A percentile compares a stretch with the other conserved stretches of the same genome.
Evolutionary conservation across 2,113 vertebrate species (phyloP).

Genomic region (Saccopteryx leptura): DNA sequence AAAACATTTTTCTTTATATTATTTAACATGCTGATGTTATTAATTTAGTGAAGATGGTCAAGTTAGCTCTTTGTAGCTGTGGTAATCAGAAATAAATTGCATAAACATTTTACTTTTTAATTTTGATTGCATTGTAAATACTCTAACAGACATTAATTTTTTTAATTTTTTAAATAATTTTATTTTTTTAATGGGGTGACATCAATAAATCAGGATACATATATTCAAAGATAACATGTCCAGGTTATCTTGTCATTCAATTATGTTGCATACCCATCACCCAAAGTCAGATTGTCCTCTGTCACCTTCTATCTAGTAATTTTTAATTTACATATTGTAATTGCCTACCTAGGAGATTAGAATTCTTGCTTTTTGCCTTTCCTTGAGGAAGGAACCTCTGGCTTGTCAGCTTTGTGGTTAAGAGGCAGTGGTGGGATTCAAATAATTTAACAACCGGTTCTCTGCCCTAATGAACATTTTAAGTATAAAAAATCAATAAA

Average conservation of each 20-base stretch:
- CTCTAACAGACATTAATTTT: background rate
- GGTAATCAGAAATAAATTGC: background rate
- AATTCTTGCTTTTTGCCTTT: background rate
- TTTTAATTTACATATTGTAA: background rate
- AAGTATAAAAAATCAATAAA: too few species aligned
- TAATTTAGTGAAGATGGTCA: background rate
- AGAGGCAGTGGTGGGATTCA: too few species aligned
- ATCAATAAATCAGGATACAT: too few species aligned
- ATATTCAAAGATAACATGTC: too few species aligned
- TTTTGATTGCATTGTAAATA: conserved; percentile 29
- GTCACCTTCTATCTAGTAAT: too few species aligned
- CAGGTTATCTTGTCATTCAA: too few species aligned
- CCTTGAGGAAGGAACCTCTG: background rate
- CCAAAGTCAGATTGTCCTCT: too few species aligned
- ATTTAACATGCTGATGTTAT: background rate
- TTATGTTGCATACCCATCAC: too few species aligned
- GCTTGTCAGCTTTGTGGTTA: background rate
- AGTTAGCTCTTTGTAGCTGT: background rate
- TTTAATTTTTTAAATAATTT: too few species aligned
- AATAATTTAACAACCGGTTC: too few species aligned
- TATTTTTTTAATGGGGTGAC: too few species aligned
- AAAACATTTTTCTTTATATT: background rate
- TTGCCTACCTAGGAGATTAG: background rate
- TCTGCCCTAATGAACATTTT: too few species aligned
- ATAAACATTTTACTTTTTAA: background rate